These are phyloP conservation scores for Vultur gryphus DNA, from an alignment of 2,797 vertebrate species.

Conservation along the genomic window DNA sequence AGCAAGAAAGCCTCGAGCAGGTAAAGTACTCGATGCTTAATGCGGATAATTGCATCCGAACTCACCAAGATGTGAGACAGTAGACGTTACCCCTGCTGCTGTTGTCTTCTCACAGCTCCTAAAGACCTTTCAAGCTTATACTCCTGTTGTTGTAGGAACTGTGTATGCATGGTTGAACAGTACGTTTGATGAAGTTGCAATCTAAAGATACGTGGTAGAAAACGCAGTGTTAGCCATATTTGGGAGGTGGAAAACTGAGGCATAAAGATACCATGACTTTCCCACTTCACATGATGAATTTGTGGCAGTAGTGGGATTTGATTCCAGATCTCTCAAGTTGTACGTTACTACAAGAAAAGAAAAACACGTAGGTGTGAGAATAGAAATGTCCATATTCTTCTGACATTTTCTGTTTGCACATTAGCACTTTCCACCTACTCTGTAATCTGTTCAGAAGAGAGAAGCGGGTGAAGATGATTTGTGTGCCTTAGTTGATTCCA, in stretches of 20 bases:
- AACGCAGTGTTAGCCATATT: neutral
- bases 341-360: conserved; percentile 25
- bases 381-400: conserved; percentile 30
- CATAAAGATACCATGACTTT: neutral
- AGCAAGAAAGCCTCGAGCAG: conserved; percentile 98
- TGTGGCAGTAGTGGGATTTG: conserved; percentile 31
- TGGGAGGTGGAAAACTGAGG: neutral
- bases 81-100: neutral
- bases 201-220: neutral
- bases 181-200: neutral
- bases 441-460: conserved; percentile 13
- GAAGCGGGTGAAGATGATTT: neutral
- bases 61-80: neutral
- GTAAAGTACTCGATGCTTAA: conserved; percentile 47
- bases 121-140: neutral
- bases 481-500: neutral
- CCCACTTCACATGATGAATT: neutral
- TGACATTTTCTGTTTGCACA: conserved; percentile 36
- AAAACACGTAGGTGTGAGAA: conserved; percentile 25
- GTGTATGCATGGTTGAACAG: neutral
- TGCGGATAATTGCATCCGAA: neutral
- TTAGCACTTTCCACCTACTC: conserved; percentile 41
- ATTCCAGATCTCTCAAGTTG: conserved; percentile 9
- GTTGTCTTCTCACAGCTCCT: neutral
- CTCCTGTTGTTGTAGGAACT: neutral